These are phyloP conservation scores for Willisornis vidua DNA, from an alignment of 2,113 vertebrate species.

Conservation along the genomic window DNA sequence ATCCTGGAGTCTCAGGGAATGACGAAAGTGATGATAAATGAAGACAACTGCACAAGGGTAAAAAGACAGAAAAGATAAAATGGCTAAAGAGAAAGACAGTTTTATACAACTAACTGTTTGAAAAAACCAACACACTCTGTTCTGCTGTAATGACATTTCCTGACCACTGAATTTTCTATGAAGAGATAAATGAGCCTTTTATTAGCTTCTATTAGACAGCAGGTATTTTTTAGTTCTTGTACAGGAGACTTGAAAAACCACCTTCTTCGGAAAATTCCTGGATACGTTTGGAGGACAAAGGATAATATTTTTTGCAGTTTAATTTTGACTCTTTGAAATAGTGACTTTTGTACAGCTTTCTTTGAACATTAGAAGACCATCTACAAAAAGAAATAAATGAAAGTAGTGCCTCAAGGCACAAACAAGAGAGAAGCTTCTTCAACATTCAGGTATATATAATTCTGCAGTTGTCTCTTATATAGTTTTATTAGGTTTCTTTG, in stretches of 20 bases:
- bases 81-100: conserved; percentile 36
- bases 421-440: background rate
- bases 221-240: background rate
- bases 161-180: conserved; percentile 26
- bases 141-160: conserved; percentile 31
- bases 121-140: conserved; percentile 11
- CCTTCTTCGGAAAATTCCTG: background rate
- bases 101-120: conserved; percentile 34
- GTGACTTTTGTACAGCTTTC: background rate
- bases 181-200: conserved; percentile 47
- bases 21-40: conserved; percentile 57
- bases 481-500: background rate
- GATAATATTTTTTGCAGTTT: background rate
- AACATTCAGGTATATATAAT: background rate
- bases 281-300: background rate
- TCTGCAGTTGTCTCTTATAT: background rate
- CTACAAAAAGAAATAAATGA: background rate
- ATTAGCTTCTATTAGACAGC: conserved; percentile 9
- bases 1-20: conserved; percentile 36
- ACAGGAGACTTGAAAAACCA: background rate
- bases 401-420: background rate
- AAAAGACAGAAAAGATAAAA: conserved; percentile 61
- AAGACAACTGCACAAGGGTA: conserved; percentile 50
- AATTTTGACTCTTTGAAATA: background rate
- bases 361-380: background rate